Evolutionary conservation across 2,113 vertebrate species (phyloP), one percentile per base, ranked within the genome.

Genomic region (Dolichotis patagonum): DNA sequence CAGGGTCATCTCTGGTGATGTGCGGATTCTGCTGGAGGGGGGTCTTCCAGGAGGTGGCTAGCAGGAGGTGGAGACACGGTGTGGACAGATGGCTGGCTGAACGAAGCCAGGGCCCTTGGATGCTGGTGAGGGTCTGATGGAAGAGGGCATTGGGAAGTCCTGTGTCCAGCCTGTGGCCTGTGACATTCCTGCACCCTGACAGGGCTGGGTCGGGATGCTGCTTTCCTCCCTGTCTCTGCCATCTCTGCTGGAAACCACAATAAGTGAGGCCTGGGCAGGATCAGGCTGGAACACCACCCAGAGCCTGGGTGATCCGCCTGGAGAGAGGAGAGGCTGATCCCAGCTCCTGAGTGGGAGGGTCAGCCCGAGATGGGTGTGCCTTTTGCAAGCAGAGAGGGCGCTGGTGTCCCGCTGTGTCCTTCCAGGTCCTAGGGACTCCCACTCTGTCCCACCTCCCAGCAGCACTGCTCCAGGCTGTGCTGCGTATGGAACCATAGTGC

Each of bases 131-230:
- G 71, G 10, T 32, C 71, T 92, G 24, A 17, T 43, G 58, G 58
- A 62, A 35, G 38, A 26, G 9, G 13, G 1, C 38, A 80, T 11
- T 32, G 20, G 73, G 80, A 1, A 12, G 58, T 52, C 19, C 52
- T 10, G 1, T 22, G 63, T 1, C 35, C 3, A 20, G 46, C 3
- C 7, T 12, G 69, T 6, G 26, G 62, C 49, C 0, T 5, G 13
- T 43, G 75, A 11, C 62, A 78, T 46, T 69, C 22, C 20, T 28
- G 32, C 3, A 20, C 32, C 24, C 9, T 35, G 1, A 12, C 12
- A 35, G 9, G 78, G 7, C 16, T 75, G 8, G 0, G 24, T 52
- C 71, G 58, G 32, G 10, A 19, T n/a, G 67, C 16, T 22, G 10
- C 7, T 13, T 13, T 63, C 19, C 22, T 30, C 2, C n/a, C 32